A percentile compares a stretch with the other conserved stretches of the same genome.
Conservation (phyloP, 2,113 vertebrate genomes). For the Drymodes brunneopygia region DNA sequence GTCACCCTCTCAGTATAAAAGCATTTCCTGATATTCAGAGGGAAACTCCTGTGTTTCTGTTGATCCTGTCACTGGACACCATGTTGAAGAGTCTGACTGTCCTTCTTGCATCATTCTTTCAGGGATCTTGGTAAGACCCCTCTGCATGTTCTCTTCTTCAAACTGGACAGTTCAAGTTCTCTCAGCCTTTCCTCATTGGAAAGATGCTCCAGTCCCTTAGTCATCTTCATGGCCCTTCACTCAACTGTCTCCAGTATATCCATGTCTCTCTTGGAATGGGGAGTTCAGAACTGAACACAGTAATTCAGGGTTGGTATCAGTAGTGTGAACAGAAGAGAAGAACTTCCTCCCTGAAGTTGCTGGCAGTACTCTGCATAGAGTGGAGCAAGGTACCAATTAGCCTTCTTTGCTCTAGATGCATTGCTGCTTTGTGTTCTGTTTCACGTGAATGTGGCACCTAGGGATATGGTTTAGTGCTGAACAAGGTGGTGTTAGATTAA, state of each 20-base stretch:
- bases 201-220: background rate
- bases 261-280: background rate
- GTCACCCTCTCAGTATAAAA: background rate
- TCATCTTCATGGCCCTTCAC: background rate
- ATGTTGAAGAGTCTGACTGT: background rate
- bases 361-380: background rate
- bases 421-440: background rate
- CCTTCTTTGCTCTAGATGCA: background rate
- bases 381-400: background rate
- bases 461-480: background rate
- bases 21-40: background rate
- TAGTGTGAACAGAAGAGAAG: background rate
- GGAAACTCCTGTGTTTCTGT: background rate
- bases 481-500: background rate
- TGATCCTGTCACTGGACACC: background rate
- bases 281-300: background rate
- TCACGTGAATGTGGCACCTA: background rate
- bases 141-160: background rate
- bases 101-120: background rate
- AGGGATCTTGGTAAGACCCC: background rate
- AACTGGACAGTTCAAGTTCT: background rate
- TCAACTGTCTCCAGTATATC: background rate
- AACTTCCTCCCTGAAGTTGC: background rate
- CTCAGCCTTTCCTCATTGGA: background rate
- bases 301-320: background rate